Evolutionary conservation across 2,113 vertebrate species (phyloP).

Genomic region (Mugil cephalus): DNA sequence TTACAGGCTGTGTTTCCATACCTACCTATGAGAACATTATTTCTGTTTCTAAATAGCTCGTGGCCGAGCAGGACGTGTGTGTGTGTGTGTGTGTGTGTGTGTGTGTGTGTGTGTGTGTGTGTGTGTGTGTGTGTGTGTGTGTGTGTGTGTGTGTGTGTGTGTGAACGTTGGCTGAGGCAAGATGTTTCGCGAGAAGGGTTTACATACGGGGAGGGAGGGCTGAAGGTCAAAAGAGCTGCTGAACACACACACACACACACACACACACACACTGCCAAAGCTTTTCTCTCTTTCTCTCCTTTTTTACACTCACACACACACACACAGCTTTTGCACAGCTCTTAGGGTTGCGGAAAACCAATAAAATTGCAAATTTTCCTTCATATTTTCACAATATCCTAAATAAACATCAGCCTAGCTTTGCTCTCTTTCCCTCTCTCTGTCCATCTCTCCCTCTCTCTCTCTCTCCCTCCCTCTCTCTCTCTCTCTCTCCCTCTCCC

Average conservation of each 20-base stretch:
- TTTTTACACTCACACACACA: conserved; percentile 2
- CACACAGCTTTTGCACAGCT: conserved; percentile 33
- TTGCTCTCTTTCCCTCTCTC: conserved; percentile 57
- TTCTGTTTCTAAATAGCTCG: not conserved
- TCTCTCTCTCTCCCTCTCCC: conserved; percentile 7
- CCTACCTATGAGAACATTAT: not conserved
- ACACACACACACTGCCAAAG: not conserved
- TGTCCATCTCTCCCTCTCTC: conserved; percentile 64
- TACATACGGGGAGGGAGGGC: conserved; percentile 15
- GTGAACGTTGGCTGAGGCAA: conserved; percentile 2
- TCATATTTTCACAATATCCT: conserved; percentile 97
- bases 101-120: conserved; percentile 14
- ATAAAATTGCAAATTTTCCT: conserved; percentile 99
- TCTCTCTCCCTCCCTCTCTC: conserved; percentile 42
- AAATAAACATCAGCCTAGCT: conserved; percentile 95
- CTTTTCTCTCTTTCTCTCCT: too few relatives aligned
- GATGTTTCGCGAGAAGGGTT: not conserved
- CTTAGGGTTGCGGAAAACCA: conserved; percentile 86
- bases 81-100: conserved; percentile 9
- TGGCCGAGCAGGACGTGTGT: not conserved
- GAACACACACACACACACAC: conserved; percentile 20
- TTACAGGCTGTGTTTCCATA: not conserved
- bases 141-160: conserved; percentile 9
- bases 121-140: not conserved
- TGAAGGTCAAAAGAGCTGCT: conserved; percentile 57